These are phyloP conservation scores for Orientallactaga bullata DNA, from an alignment of 2,113 vertebrate genomes.

Conservation along the genomic window DNA sequence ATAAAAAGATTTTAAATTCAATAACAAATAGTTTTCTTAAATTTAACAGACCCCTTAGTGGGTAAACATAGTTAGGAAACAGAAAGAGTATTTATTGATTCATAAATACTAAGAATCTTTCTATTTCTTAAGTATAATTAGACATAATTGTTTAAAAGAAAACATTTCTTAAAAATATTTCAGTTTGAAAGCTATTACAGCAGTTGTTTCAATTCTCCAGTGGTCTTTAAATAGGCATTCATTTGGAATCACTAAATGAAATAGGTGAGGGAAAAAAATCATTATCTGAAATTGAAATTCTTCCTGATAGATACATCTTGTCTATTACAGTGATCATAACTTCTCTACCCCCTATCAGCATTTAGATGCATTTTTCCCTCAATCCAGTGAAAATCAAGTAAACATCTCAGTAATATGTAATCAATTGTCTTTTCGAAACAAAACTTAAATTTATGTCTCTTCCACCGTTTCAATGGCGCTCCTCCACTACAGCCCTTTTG, in stretches of 20 bases:
- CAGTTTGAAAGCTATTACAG: constrained; percentile 22
- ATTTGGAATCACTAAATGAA: constrained; percentile 37
- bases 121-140: constrained; percentile 69
- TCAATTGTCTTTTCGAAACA: neutral
- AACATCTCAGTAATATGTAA: neutral
- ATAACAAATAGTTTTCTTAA: constrained; percentile 54
- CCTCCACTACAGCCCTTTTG: neutral
- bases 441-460: constrained; percentile 26
- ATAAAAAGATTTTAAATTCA: constrained; percentile 37
- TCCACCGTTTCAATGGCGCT: neutral
- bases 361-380: neutral
- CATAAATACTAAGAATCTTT: constrained; percentile 66
- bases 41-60: constrained; percentile 44
- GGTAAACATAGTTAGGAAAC: constrained; percentile 61
- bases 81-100: constrained; percentile 55
- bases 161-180: neutral
- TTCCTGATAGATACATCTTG: neutral
- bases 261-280: neutral
- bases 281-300: constrained; percentile 35
- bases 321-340: neutral
- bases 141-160: constrained; percentile 56
- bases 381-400: constrained; percentile 26
- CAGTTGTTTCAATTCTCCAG: constrained; percentile 42
- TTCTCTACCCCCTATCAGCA: neutral
- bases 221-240: constrained; percentile 7